These are phyloP conservation scores for Daboia siamensis DNA, from an alignment of 2,113 vertebrate species.

Conservation along the genomic window DNA sequence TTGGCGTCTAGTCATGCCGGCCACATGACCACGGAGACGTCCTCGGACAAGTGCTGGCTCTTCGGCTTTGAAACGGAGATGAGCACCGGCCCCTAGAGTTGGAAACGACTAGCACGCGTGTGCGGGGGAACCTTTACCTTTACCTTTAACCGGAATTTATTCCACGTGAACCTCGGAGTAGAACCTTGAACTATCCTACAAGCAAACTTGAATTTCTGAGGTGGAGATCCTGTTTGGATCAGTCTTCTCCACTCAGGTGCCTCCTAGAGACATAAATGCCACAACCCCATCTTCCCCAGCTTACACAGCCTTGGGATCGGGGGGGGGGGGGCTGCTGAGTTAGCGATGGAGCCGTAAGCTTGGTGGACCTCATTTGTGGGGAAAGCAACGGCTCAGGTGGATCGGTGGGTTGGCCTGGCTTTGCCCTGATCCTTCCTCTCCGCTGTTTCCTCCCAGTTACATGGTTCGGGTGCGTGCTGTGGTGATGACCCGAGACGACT, in stretches of 20 bases:
- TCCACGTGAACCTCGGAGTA: not conserved
- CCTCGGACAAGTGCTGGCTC: too few species aligned
- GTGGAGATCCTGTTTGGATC: not conserved
- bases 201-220: not conserved
- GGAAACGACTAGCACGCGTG: too few species aligned
- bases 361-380: not conserved
- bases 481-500: slow-evolving; percentile 95
- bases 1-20: too few species aligned
- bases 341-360: not conserved
- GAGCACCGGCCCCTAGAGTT: too few species aligned
- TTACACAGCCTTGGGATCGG: too few species aligned
- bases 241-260: not conserved
- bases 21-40: too few species aligned
- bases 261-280: not conserved
- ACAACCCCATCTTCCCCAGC: not conserved
- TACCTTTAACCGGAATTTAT: too few species aligned
- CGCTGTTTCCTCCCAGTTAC: slow-evolving; percentile 51
- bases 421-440: not conserved
- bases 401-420: not conserved
- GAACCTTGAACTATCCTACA: not conserved
- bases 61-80: too few species aligned
- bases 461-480: slow-evolving; percentile 89
- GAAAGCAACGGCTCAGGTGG: not conserved
- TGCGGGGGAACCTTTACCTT: too few species aligned
- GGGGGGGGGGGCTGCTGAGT: not conserved